Conservation (phyloP, 1,140 invertebrate genomes). For the Drosophila ficusphila region DNA sequence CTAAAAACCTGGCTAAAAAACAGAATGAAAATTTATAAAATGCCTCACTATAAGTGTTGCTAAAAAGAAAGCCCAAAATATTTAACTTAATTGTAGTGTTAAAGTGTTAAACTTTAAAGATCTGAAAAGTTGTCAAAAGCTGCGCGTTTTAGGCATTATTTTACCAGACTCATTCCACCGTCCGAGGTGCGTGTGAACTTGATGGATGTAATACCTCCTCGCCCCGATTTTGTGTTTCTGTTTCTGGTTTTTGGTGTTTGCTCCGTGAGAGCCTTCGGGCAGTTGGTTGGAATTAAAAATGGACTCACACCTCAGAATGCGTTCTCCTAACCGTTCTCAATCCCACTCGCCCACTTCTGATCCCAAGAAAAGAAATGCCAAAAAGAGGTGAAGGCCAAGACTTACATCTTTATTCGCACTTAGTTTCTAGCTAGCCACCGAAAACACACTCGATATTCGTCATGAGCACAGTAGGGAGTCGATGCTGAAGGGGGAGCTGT, state of each 20-base stretch:
- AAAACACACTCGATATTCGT: slow-evolving; percentile 9
- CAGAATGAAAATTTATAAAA: no score
- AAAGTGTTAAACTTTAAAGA: no score
- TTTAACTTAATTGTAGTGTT: no score
- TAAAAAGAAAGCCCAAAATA: no score
- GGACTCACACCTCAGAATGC: slow-evolving; percentile 17
- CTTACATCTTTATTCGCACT: not conserved
- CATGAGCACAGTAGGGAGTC: slow-evolving; percentile 88
- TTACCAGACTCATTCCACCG: not conserved
- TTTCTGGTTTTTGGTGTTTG: not conserved
- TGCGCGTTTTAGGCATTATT: not conserved
- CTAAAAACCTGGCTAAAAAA: no score
- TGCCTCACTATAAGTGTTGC: no score
- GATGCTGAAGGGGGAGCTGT: slow-evolving; percentile 90
- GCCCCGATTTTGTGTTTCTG: not conserved
- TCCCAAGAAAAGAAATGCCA: slow-evolving; percentile 4
- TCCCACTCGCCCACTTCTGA: slow-evolving; percentile 1
- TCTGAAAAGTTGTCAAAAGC: no score
- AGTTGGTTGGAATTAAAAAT: slow-evolving; percentile 70
- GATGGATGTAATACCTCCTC: slow-evolving; percentile 76
- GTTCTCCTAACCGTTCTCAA: slow-evolving; percentile 6
- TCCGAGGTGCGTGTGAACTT: slow-evolving; percentile 75
- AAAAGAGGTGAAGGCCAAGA: not conserved
- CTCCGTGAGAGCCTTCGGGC: slow-evolving; percentile 28
- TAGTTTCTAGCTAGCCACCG: slow-evolving; percentile 21